Base-by-base conservation (phyloP, 2,797 vertebrate genomes). In the Sebastes goodei region DNA sequence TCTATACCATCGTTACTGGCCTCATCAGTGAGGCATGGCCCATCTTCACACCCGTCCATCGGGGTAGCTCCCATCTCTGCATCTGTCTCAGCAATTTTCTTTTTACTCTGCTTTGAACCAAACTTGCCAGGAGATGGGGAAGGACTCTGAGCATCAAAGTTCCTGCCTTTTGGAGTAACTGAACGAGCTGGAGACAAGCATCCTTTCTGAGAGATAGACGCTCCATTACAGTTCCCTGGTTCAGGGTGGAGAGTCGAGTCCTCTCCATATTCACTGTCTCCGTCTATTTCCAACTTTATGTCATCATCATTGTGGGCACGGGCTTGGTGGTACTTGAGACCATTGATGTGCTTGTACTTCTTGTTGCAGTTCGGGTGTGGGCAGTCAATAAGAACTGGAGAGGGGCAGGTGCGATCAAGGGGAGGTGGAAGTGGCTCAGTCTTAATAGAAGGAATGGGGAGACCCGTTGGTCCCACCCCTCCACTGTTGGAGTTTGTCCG, bases 271-370 rank as follows among this genome's bases (percentile, higher is more conserved):
- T 99, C 99, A 0, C 98, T 99, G 91, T 99, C 99, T 68, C 95
- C 97, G 0, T 99, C 98, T 0, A 97, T 95, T 77, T 99, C 98
- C 15, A 97, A 95, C 92, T 99, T 99, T 84, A 98, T 96, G 80
- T 99, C 99, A 0, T 99, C 94, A 61, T 95, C 98, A 0, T 98
- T 99, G 88, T 99, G 99, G 1, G 98, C 99, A 0, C 99, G 98
- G 33, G 99, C 98, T 95, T 99, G 99, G 92, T 99, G 99, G 89
- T 99, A 99, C 91, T 99, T 99, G 32, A 99, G 96, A 61, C 99
- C 99, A 0, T 99, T 99, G 87, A 99, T 99, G 97, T 99, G 99
- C 97, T 99, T 99, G 94, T 99, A 99, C 84, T 98, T 99, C 91
- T 99, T 99, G 96, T 98, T 99, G 91, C 99, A 99, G 93, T 99